Evolutionary conservation across 2,888 invertebrate genomes (phyloP).

Genomic region (Lepidochitona cinerea): DNA sequence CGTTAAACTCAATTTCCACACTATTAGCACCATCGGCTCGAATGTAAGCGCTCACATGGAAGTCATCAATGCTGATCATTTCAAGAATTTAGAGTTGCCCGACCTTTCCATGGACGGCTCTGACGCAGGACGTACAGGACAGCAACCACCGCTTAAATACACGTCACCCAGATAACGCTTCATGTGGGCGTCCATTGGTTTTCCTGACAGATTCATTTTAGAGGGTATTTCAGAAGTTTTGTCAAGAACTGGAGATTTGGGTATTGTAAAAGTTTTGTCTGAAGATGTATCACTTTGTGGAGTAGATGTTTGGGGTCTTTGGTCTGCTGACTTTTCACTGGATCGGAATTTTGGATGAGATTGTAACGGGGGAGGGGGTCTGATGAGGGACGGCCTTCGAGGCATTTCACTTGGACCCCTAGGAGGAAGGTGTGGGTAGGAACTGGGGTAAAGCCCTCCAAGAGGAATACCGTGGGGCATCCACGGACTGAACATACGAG

Average conservation of each 20-base stretch:
- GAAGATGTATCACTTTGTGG: neutral
- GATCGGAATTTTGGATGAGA: neutral
- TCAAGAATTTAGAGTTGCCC: neutral
- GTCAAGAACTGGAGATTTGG: neutral
- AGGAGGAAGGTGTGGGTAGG: neutral
- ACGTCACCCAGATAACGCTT: neutral
- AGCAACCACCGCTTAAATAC: neutral
- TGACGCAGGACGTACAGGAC: neutral
- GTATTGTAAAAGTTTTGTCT: too few relatives aligned
- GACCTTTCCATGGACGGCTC: neutral
- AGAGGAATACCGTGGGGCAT: neutral
- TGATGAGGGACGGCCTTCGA: neutral
- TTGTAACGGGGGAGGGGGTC: neutral
- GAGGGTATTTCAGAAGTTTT: neutral
- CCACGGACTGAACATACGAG: neutral
- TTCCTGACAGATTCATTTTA: neutral
- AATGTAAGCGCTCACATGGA: conserved; percentile 51
- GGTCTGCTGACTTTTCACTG: neutral
- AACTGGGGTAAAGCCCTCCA: neutral
- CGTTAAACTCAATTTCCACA: conserved; percentile 51
- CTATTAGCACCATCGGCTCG: conserved; percentile 56
- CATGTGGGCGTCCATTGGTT: neutral
- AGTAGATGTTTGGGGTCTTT: neutral
- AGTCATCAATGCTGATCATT: conserved; percentile 51
- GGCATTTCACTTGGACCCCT: neutral